Evolutionary conservation across 2,797 vertebrate species (phyloP).

Genomic region (Otus scops): DNA sequence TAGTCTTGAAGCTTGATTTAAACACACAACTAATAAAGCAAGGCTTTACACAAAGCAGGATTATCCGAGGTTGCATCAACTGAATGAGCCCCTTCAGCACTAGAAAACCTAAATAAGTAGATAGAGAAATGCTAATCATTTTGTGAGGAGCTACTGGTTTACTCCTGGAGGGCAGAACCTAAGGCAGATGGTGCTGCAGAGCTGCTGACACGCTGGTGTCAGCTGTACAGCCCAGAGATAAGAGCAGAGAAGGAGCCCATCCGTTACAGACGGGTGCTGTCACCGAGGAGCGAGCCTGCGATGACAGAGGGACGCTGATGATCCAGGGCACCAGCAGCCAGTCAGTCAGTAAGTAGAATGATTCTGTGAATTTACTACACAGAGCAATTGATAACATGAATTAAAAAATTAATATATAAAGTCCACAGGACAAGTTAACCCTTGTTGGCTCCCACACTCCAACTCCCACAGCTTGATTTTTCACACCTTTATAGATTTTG

Average conservation of each 20-base stretch:
- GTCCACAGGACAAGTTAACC: neutral
- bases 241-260: neutral
- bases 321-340: neutral
- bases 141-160: neutral
- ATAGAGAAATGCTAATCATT: neutral
- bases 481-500: neutral
- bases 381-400: neutral
- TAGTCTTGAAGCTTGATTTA: neutral
- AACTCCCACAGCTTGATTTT: neutral
- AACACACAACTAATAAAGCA: neutral
- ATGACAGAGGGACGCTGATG: neutral
- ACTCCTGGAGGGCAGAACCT: neutral
- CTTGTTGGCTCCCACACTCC: neutral
- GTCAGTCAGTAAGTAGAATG: neutral
- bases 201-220: neutral
- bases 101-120: neutral
- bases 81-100: neutral
- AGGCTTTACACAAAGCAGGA: neutral
- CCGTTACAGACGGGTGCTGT: neutral
- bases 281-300: neutral
- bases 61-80: neutral
- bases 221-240: neutral
- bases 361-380: neutral
- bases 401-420: neutral
- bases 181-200: rapidly evolving